Base-by-base conservation (phyloP, 2,113 vertebrate genomes). In the Puffinus mauretanicus region DNA sequence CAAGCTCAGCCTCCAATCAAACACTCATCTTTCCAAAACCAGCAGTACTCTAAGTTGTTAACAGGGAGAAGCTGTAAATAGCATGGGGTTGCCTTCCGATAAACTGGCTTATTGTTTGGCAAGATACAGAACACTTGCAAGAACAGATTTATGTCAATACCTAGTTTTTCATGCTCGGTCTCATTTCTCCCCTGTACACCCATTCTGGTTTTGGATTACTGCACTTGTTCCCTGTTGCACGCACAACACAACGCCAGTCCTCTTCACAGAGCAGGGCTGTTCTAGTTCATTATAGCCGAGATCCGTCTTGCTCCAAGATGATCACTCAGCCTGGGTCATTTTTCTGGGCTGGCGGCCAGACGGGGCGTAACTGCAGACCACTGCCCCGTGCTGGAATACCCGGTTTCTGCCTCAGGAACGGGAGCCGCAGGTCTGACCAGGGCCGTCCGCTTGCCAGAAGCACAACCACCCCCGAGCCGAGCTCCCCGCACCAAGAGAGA, bases 171-270 rank as follows among this genome's bases (percentile, higher is more conserved):
- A 8, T 6, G 22, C 14, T 58, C 16, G 6, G 17, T 29, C 40
- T 83, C 62, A 47, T 32, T 71, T 65, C 78, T 60, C 58, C 55
- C 40, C 49, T 9, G 9, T 29, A 54, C 2, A 7, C 22, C 13
- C 14, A 11, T 42, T n/a, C 9, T 1, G 1, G 17, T 26, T 78
- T 79, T 16, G 49, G 62, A 42, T 70, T 70, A 36, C 3, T 8
- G n/a, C 38, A n/a, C n/a, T 70, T 36, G 25, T 17, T 78, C 34
- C 62, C 58, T 40, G 30, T 13, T 34, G 52, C 25, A 67, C 1
- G 1, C 29, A 8, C 47, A 16, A 22, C 2, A 2, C 19, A 24
- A 14, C 0, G 0, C 17, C 29, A 42, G 22, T 9, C 3, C 34
- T 20, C 13, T 54, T 38, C 24, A 22, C 1, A 47, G 20, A 66